Percentiles rank a stretch among this genome's conserved stretches.
Evolutionary conservation across 35 echinoderm and acorn worm genomes (phyloP).

Genomic region (Stichopus chloronotus): DNA sequence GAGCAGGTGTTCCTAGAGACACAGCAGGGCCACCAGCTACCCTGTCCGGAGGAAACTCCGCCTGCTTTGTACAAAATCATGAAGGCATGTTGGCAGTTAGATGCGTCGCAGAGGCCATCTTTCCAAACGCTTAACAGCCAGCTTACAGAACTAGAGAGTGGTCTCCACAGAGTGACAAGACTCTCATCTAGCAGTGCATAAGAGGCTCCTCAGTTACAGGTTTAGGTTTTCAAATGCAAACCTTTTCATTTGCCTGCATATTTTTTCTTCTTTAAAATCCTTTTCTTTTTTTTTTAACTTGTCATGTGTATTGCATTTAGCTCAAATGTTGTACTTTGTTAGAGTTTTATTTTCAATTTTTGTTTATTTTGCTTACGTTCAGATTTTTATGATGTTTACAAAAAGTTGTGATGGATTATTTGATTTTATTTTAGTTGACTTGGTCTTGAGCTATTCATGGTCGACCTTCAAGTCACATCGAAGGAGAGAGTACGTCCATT

Average conservation of each 20-base stretch:
- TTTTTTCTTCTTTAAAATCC: not conserved
- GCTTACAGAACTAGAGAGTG: conserved; percentile 11
- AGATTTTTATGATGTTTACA: too few relatives aligned
- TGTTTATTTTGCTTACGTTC: not conserved
- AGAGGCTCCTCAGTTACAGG: not conserved
- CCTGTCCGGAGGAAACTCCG: conserved; percentile 77
- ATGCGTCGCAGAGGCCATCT: conserved; percentile 60
- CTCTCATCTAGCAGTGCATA: conserved; percentile 41
- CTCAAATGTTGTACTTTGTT: not conserved
- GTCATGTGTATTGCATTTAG: not conserved
- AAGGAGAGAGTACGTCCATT: too few relatives aligned
- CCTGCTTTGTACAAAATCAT: conserved; percentile 69
- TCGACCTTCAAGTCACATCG: too few relatives aligned
- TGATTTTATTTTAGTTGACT: too few relatives aligned
- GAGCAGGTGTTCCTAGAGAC: conserved; percentile 88
- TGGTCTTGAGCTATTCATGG: too few relatives aligned
- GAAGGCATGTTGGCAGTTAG: conserved; percentile 70
- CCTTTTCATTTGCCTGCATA: not conserved
- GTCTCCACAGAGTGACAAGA: conserved; percentile 10
- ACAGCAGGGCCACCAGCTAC: conserved; percentile 71
- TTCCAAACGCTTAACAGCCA: conserved; percentile 73
- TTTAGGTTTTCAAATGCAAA: not conserved
- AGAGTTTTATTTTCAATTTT: not conserved
- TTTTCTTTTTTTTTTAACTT: not conserved
- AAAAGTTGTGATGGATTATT: too few relatives aligned